Conservation (phyloP, 2,888 invertebrate species). For the Phyto melanocephala region DNA sequence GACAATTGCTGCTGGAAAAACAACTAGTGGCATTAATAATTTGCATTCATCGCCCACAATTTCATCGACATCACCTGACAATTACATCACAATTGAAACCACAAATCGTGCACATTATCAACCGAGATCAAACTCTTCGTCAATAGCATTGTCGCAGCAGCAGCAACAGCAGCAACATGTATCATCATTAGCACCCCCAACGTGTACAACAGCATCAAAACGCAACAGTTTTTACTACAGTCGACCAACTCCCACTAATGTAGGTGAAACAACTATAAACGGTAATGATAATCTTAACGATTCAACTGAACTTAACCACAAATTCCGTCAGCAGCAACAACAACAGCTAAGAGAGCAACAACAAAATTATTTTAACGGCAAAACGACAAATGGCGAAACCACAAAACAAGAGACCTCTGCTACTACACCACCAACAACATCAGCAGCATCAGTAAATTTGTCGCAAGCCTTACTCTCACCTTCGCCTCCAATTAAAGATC, state of each 20-base stretch:
- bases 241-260: slow-evolving; percentile 31
- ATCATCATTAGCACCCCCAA: slow-evolving; percentile 51
- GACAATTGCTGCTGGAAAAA: slow-evolving; percentile 78
- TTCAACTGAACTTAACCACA: slow-evolving; percentile 61
- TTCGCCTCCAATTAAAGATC: slow-evolving; percentile 82
- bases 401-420: slow-evolving; percentile 52
- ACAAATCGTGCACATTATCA: slow-evolving; percentile 67
- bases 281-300: slow-evolving; percentile 52
- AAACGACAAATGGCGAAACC: slow-evolving; percentile 59
- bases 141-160: slow-evolving; percentile 68
- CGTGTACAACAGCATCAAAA: slow-evolving; percentile 24
- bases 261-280: slow-evolving; percentile 26
- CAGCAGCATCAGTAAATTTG: slow-evolving; percentile 67
- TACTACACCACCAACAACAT: slow-evolving; percentile 64
- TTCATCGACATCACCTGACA: slow-evolving; percentile 61
- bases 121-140: slow-evolving; percentile 68
- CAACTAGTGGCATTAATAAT: slow-evolving; percentile 74
- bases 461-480: slow-evolving; percentile 78
- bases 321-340: slow-evolving; percentile 62
- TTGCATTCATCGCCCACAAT: slow-evolving; percentile 66
- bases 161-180: slow-evolving; percentile 68
- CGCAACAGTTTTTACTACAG: slow-evolving; percentile 46
- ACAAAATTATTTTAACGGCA: slow-evolving; percentile 58
- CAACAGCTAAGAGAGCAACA: slow-evolving; percentile 55
- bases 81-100: slow-evolving; percentile 64